Percentiles rank a stretch among this genome's conserved stretches.
These are phyloP conservation scores for Psittacara wagleri DNA, from an alignment of 2,113 vertebrate genomes.

Conservation along the genomic window DNA sequence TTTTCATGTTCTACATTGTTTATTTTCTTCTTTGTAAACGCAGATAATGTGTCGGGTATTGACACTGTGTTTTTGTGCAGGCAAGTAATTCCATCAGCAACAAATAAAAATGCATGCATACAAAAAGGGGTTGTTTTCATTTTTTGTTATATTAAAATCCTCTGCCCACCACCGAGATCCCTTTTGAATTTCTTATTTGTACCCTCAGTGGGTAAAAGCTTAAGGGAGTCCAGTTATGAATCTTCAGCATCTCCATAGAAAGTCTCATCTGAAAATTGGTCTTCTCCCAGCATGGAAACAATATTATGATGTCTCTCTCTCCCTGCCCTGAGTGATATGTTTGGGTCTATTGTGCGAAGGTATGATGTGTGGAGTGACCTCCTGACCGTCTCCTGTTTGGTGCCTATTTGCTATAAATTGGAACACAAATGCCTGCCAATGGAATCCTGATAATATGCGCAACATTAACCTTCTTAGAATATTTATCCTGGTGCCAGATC, in stretches of 20 bases:
- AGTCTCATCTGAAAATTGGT: background rate
- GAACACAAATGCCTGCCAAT: background rate
- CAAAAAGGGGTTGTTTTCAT: background rate
- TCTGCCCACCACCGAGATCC: background rate
- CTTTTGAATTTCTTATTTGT: background rate
- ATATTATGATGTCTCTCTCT: accelerated
- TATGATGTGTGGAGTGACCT: background rate
- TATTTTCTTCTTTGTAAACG: background rate
- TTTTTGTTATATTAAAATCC: background rate
- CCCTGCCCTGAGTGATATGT: background rate
- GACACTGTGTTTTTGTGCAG: background rate
- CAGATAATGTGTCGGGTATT: background rate
- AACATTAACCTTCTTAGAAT: background rate
- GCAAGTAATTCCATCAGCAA: background rate
- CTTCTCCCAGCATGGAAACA: background rate
- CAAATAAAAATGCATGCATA: conserved; percentile 22
- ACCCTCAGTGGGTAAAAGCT: background rate
- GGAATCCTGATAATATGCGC: accelerated
- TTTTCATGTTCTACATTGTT: background rate
- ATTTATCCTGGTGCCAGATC: background rate
- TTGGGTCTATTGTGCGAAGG: background rate
- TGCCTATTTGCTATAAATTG: background rate
- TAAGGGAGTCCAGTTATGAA: background rate
- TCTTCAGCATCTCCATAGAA: background rate
- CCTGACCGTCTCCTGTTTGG: background rate